These are phyloP conservation scores for Lonchura striata DNA, from an alignment of 2,113 vertebrate genomes.

Conservation along the genomic window DNA sequence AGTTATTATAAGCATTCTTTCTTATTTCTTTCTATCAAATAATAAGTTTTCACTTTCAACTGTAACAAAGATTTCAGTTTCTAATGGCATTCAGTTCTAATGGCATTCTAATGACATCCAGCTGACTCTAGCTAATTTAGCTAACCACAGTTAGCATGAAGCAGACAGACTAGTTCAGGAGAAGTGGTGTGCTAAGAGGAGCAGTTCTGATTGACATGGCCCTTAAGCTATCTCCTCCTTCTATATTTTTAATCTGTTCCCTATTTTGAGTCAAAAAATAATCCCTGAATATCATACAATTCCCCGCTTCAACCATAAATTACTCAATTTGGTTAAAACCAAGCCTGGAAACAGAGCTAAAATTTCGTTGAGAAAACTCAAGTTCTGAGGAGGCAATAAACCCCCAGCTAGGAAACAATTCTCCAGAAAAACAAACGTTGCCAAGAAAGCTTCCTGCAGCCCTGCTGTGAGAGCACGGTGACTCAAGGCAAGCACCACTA, in stretches of 20 bases:
- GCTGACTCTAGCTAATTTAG: background rate
- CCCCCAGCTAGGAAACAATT: background rate
- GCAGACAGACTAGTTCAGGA: background rate
- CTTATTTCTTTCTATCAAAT: background rate
- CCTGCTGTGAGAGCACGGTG: background rate
- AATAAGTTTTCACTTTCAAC: background rate
- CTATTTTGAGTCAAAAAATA: background rate
- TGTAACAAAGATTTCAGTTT: background rate
- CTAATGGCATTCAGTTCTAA: constrained; percentile 17
- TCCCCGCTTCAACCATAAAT: background rate
- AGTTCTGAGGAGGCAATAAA: background rate
- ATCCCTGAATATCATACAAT: background rate
- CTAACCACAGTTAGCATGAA: background rate
- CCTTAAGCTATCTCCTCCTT: background rate
- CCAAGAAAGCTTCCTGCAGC: background rate
- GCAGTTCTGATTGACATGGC: background rate
- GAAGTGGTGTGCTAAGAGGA: background rate
- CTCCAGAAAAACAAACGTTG: background rate
- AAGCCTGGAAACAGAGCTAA: background rate
- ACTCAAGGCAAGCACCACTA: background rate
- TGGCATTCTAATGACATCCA: background rate
- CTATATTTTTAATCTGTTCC: background rate
- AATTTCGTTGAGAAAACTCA: background rate
- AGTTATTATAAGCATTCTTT: background rate
- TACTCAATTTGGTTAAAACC: background rate